Evolutionary conservation across 2,797 vertebrate genomes (phyloP).

Genomic region (Microcaecilia unicolor): DNA sequence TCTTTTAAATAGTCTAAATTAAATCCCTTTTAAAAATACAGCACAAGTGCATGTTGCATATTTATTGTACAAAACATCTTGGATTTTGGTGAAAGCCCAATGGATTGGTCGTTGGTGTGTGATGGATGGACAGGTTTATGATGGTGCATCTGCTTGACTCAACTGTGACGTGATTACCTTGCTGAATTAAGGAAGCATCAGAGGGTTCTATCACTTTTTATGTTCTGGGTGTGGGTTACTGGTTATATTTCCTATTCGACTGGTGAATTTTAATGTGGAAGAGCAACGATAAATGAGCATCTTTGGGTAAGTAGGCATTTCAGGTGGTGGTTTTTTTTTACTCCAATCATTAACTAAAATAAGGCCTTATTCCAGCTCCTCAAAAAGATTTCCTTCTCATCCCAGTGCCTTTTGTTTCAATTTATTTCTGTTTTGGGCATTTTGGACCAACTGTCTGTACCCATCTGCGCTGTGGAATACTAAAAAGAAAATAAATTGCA

Average conservation of each 20-base stretch:
- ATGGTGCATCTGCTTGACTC: not conserved
- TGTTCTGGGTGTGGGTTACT: not conserved
- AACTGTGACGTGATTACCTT: constrained; percentile 4
- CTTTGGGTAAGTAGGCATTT: too few species aligned
- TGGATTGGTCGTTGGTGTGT: not conserved
- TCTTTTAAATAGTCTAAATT: too few species aligned
- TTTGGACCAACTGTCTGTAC: constrained; percentile 12
- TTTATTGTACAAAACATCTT: rapidly evolving
- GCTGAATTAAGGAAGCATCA: constrained; percentile 3
- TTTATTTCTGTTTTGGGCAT: constrained; percentile 19
- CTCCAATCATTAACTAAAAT: too few species aligned
- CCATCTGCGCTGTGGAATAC: constrained; percentile 11
- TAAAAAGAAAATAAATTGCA: constrained; percentile 9
- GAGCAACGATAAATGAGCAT: not conserved
- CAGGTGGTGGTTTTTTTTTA: too few species aligned
- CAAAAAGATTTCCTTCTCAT: too few species aligned
- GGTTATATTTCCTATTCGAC: not conserved
- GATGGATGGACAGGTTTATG: not conserved
- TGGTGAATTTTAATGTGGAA: not conserved
- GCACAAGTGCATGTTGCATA: too few species aligned
- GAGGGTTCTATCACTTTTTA: constrained; percentile 3
- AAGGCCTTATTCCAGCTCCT: not conserved
- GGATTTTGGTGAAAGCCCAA: rapidly evolving
- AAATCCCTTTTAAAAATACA: too few species aligned
- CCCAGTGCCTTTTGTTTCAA: constrained; percentile 5